Evolutionary conservation across 1,140 invertebrate species (phyloP), one percentile per base, ranked within the genome.

Genomic region (Ceratosolen fusciceps): DNA sequence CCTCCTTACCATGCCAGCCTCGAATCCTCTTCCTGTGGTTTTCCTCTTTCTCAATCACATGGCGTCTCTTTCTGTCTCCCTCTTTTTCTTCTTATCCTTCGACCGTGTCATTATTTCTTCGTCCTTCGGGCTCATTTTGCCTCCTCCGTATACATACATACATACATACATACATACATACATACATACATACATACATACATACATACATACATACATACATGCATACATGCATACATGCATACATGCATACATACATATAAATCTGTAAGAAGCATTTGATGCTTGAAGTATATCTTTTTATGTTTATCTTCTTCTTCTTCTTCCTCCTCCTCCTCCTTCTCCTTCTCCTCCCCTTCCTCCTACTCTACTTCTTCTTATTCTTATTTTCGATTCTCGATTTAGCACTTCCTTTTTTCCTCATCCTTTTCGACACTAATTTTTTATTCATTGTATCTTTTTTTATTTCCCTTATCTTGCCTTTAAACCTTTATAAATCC

Each of bases 11-110:
- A 19, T 65, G 31, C 31, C 60, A 65, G 19, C n/a, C 21, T 73
- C 71, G 29, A 31, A 80, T 77, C 67, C 62, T 65, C 74, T 68
- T 81, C 79, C 83, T 80, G 80, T 77, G 79, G 83, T 81, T 83
- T 83, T 83, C 83, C 83, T 84, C 83, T 81, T 83, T 84, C 82
- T 82, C 80, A 83, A 77, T 68, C 58, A 47, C 62, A 21, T 67
- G 5, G 24, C 82, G 49, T 83, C 81, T 79, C 80, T 75, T 73
- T 82, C 82, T 29, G 29, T 73, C 58, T 77, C 49, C 31, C 37
- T 68, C 39, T 37, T 67, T 39, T 60, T 74, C 29, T 70, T 26
- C 24, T 31, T 71, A 65, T 73, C 49, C 39, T 43, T 76, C 43
- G 62, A 19, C 16, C 26, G 49, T 75, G 49, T 77, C 74, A 77